Conservation (phyloP, 2,888 invertebrate genomes). For the Drosophila seclusa region DNA sequence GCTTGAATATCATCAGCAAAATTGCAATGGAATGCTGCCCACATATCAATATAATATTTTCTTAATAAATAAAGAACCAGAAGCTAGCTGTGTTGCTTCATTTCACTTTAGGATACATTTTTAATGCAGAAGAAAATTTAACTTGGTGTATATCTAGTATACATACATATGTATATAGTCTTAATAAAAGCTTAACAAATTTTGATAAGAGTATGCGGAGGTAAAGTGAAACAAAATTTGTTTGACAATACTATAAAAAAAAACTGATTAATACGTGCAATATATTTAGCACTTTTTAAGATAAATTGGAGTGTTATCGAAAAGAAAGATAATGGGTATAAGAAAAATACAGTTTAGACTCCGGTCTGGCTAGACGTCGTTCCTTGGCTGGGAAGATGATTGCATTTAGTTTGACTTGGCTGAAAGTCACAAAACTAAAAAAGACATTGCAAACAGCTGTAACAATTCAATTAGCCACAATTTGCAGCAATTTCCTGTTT, state of each 20-base stretch:
- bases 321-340: neutral
- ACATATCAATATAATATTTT: neutral
- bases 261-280: neutral
- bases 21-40: too few species aligned
- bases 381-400: constrained; percentile 27
- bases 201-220: neutral
- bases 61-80: neutral
- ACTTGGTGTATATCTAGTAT: neutral
- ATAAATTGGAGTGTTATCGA: neutral
- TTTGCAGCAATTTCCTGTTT: constrained; percentile 82
- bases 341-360: neutral
- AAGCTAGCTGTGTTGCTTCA: neutral
- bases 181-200: neutral
- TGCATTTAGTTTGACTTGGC: constrained; percentile 64
- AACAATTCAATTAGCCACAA: constrained; percentile 84
- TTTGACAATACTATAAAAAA: too few species aligned
- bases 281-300: neutral
- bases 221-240: too few species aligned
- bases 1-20: too few species aligned
- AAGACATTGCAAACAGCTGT: constrained; percentile 62
- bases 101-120: neutral
- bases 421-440: constrained; percentile 57
- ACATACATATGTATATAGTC: neutral
- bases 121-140: too few species aligned
- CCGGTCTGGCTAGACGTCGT: neutral